phyloP scores from a whole-genome alignment of 2,113 vertebrate genomes.

The Crotalus helleri region DNA sequence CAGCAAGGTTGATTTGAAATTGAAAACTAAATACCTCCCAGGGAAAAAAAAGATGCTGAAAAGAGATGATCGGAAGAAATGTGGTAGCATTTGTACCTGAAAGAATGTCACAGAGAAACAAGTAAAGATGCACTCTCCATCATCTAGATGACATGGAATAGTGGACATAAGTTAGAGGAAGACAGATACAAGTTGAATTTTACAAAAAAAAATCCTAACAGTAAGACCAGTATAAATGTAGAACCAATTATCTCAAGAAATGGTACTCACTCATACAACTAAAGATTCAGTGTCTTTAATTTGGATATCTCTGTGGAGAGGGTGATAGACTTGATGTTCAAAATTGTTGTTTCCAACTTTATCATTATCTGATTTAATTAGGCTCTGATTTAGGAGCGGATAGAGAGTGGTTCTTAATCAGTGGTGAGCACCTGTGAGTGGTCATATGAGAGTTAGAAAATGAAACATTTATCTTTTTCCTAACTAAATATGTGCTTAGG shows the following conservation, averaged over 20 bases:
- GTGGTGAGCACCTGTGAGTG: no score
- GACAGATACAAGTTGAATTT: background rate
- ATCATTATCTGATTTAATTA: background rate
- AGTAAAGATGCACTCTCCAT: background rate
- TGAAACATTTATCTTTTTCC: no score
- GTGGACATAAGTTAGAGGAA: background rate
- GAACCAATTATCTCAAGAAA: background rate
- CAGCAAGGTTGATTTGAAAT: background rate
- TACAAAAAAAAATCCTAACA: background rate
- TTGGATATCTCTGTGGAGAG: background rate
- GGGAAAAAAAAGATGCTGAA: background rate
- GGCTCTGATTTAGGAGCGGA: background rate
- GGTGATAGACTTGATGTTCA: background rate
- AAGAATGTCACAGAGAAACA: background rate
- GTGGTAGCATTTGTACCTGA: background rate
- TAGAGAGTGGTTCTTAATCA: background rate
- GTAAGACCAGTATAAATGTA: background rate
- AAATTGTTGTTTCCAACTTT: background rate
- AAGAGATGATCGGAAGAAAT: background rate
- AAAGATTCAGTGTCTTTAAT: background rate
- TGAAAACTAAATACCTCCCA: background rate
- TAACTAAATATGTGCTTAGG: no score
- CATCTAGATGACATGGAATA: background rate
- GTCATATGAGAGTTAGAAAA: no score
- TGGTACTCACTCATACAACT: background rate